Evolutionary conservation across 2,888 invertebrate genomes (phyloP), one percentile per base, ranked within the genome.

Genomic region (Watsonalla cultraria): DNA sequence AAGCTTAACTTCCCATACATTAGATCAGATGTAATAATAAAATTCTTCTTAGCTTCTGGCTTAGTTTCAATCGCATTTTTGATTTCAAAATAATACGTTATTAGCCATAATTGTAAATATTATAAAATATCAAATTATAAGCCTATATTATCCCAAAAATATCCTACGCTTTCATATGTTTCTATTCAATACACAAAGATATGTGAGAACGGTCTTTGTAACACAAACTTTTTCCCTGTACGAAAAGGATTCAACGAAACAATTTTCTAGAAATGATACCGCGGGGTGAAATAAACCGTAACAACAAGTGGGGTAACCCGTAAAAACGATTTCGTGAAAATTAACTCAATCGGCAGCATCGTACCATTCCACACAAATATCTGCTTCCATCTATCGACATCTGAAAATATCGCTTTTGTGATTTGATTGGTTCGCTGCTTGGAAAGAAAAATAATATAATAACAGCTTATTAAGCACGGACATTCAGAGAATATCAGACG

Each of bases 241-340:
- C 74, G 70, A 65, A 75, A 83, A 82, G 80, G 75, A 79, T 83
- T 74, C 76, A 75, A 74, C 76, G 76, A 85, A 85, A 86, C 87
- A 86, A 87, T 88, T 84, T 87, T 74, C 82, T 77, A 75, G 84
- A 74, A 77, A 88, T 82, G 88, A 85, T 80, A 83, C 87, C 88
- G 76, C 65, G 65, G 87, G 88, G 88, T 82, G 74, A 85, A 83
- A 84, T 88, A 88, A 88, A 84, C 78, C 76, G 83, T 81, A 84
- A 85, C 84, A 82, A 76, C 79, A 79, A 80, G 79, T 80, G 85
- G 79, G 79, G 72, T 70, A 82, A 78, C 76, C 74, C 81, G 80
- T 86, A 86, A 84, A 80, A 86, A 81, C 84, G 84, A 87, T 89
- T 88, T 78, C 70, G 74, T 71, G 77, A 78, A 85, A 86, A 88